Evolutionary conservation across 2,113 vertebrate species (phyloP), one percentile per base, ranked within the genome.

Genomic region (Catharus minimus): DNA sequence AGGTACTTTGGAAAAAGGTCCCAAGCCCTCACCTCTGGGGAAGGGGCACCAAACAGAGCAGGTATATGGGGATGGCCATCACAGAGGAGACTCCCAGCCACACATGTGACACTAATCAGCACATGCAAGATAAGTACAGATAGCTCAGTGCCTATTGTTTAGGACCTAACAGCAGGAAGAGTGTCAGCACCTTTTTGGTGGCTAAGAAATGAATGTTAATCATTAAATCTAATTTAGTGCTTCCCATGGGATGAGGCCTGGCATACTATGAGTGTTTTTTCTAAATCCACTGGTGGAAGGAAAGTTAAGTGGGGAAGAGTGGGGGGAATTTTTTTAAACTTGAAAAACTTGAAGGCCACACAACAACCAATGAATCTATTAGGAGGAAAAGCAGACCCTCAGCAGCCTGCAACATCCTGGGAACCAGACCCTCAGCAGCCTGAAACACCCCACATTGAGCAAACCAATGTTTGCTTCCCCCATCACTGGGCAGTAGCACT

Each of bases 401-500:
- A 6, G 33, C 13, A 57, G 22, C 27, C 57, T 62, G 55, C 28
- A 71, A 38, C 21, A 49, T 44, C 43, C 43, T 44, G 43, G 43
- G 43, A 44, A 44, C 1, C 16, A 28, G 9, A 14, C 19, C 27
- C 41, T 52, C 0, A 5, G n/a, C 13, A 58, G 22, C 28, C 57
- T 62, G 56, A 27, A 71, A 38, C 24, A 49, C 66, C 52, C 71
- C 3, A 1, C 9, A 7, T 24, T 15, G 32, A 30, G 39, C 10
- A 52, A 56, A 38, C 21, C 36, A 28, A 38, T 11, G 4, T 57
- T 71, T 79, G 15, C 19, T 83, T 41, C 53, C 43, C 19, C 32
- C 32, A 47, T 89, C 32, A n/a, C 13, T 62, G 61, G 14, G 47
- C 0, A 2, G 47, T 6, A 71, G 43, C 0, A 0, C 53, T 4